These are phyloP conservation scores for Pocillopora verrucosa DNA, from an alignment of 64 coral and sea anemone species.

Conservation along the genomic window DNA sequence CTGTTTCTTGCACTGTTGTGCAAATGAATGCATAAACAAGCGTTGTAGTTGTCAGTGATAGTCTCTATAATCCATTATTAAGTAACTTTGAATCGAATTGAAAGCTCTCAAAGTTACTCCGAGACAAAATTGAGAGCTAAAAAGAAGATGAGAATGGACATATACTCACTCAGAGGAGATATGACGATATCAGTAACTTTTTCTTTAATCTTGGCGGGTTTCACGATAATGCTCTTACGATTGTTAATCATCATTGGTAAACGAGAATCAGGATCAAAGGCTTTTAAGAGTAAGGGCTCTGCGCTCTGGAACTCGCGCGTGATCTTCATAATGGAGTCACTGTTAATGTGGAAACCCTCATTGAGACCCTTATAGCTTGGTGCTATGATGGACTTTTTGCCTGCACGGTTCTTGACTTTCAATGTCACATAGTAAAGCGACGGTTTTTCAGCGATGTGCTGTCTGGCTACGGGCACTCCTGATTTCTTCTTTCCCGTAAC, in stretches of 20 bases:
- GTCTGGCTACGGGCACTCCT: background rate
- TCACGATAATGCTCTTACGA: slow-evolving; percentile 56
- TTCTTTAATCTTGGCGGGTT: slow-evolving; percentile 51
- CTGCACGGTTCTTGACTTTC: slow-evolving; percentile 80
- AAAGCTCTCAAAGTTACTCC: too few species aligned
- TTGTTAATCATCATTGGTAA: slow-evolving; percentile 73
- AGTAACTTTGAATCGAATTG: too few species aligned
- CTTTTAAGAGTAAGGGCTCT: slow-evolving; percentile 57
- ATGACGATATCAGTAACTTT: slow-evolving; percentile 46
- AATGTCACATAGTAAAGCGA: slow-evolving; percentile 80
- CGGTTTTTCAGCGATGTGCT: slow-evolving; percentile 24
- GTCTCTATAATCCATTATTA: too few species aligned
- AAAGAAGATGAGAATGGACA: background rate
- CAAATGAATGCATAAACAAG: too few species aligned
- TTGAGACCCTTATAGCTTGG: slow-evolving; percentile 56
- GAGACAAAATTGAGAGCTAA: too few species aligned
- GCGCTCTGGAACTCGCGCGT: slow-evolving; percentile 69
- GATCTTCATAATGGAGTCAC: slow-evolving; percentile 83
- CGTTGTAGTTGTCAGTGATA: too few species aligned
- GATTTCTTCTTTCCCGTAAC: slow-evolving; percentile 31
- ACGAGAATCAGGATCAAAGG: slow-evolving; percentile 72
- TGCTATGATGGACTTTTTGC: slow-evolving; percentile 78
- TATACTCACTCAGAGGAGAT: slow-evolving; percentile 71
- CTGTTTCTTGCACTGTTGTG: too few species aligned
- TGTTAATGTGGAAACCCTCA: slow-evolving; percentile 80